Percentiles rank a stretch among this genome's conserved stretches.
Evolutionary conservation across 2,113 vertebrate genomes (phyloP).

Genomic region (Monopterus albus): DNA sequence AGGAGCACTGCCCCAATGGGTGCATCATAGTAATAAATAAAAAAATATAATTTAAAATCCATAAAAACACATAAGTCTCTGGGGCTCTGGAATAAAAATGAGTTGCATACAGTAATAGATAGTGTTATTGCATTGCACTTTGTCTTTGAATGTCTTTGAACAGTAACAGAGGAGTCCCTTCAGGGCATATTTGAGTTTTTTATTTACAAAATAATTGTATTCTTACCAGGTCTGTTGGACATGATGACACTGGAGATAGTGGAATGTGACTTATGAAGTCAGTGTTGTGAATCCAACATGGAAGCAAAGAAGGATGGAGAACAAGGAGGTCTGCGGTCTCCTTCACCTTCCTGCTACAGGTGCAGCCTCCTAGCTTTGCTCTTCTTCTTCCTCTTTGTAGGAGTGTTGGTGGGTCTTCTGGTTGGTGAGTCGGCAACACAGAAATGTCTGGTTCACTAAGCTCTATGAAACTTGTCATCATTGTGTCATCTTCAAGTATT

Average conservation of each 20-base stretch:
- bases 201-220: not conserved
- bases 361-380: conserved; percentile 51
- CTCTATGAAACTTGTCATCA: not conserved
- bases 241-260: conserved; percentile 34
- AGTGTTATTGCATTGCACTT: no score
- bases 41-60: no score
- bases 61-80: no score
- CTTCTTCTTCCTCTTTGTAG: conserved; percentile 72
- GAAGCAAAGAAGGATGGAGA: conserved; percentile 75
- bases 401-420: conserved; percentile 74
- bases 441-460: not conserved
- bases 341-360: conserved; percentile 50
- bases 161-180: no score
- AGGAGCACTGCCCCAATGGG: no score
- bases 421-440: conserved; percentile 72
- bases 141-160: no score
- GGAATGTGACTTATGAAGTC: conserved; percentile 49
- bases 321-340: conserved; percentile 55
- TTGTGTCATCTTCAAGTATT: not conserved
- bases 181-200: no score
- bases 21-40: no score
- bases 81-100: no score
- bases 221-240: conserved; percentile 6
- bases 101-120: no score
- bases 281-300: conserved; percentile 66